A percentile compares a stretch with the other conserved stretches of the same genome.
phyloP scores from a whole-genome alignment of 2,797 vertebrate species.

The Bradypus variegatus region DNA sequence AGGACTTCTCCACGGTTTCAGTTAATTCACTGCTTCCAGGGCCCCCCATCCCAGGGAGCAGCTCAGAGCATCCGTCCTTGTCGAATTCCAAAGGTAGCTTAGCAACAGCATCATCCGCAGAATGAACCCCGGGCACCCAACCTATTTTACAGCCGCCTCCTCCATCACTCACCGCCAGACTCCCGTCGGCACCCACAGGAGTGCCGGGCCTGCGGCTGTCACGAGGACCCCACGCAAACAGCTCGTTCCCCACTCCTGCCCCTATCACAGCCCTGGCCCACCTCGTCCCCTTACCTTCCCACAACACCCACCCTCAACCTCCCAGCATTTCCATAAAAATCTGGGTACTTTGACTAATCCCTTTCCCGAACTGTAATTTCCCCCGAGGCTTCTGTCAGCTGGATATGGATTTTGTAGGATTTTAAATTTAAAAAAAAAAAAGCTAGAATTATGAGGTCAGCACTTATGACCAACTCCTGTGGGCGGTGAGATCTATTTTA shows the following conservation, averaged over 20 bases:
- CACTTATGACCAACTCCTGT: conserved; percentile 77
- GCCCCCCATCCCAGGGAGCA: conserved; percentile 60
- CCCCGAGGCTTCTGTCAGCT: conserved; percentile 74
- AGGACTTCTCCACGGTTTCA: conserved; percentile 53
- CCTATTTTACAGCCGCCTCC: conserved; percentile 59
- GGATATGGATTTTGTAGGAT: conserved; percentile 77
- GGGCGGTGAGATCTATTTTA: conserved; percentile 82
- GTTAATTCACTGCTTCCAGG: conserved; percentile 68
- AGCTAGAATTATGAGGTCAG: conserved; percentile 84
- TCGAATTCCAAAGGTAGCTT: conserved; percentile 72
- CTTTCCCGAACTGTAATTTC: conserved; percentile 76
- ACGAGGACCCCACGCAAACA: neutral
- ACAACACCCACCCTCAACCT: neutral
- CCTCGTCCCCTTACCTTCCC: neutral
- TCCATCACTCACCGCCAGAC: conserved; percentile 27
- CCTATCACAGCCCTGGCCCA: accelerated
- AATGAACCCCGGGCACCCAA: conserved; percentile 59
- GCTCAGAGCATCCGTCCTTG: conserved; percentile 65
- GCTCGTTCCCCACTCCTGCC: neutral
- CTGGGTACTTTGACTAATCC: conserved; percentile 74
- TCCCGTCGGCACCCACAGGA: conserved; percentile 22
- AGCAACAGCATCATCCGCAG: conserved; percentile 61
- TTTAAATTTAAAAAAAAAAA: conserved; percentile 69
- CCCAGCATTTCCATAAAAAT: conserved; percentile 68
- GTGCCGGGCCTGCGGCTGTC: neutral